Percentiles rank a stretch among this genome's conserved stretches.
Conservation (phyloP, 2,888 invertebrate genomes). For the Tridacna crocea region DNA sequence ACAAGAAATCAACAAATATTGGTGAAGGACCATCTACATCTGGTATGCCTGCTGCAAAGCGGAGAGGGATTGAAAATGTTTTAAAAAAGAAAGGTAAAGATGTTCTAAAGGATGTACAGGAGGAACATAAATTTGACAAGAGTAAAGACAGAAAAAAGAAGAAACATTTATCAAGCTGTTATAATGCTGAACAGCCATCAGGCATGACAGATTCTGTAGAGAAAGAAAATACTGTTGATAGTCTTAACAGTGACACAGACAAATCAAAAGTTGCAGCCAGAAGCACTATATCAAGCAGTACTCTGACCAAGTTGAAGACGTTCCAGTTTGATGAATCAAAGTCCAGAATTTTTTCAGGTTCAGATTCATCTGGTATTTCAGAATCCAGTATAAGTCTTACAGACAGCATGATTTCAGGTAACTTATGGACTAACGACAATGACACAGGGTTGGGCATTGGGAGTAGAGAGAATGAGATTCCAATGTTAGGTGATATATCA, state of each 20-base stretch:
- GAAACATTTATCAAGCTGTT: neutral
- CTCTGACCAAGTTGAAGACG: slow-evolving; percentile 63
- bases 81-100: slow-evolving; percentile 8
- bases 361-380: slow-evolving; percentile 19
- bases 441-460: neutral
- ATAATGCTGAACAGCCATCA: neutral
- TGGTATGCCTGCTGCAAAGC: slow-evolving; percentile 7
- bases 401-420: slow-evolving; percentile 59
- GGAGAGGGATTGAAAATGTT: slow-evolving; percentile 13
- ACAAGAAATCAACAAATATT: slow-evolving; percentile 44
- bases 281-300: slow-evolving; percentile 46
- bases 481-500: neutral
- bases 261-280: neutral
- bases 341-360: slow-evolving; percentile 24
- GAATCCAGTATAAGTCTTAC: slow-evolving; percentile 41
- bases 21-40: slow-evolving; percentile 22
- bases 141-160: neutral
- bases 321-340: slow-evolving; percentile 62
- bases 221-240: neutral
- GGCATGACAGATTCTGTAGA: neutral
- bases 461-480: neutral
- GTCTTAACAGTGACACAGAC: neutral
- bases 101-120: neutral
- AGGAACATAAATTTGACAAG: neutral
- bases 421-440: slow-evolving; percentile 50